Conservation (phyloP, 2,797 vertebrate genomes). For the Lepidocolaptes lacrymiger region DNA sequence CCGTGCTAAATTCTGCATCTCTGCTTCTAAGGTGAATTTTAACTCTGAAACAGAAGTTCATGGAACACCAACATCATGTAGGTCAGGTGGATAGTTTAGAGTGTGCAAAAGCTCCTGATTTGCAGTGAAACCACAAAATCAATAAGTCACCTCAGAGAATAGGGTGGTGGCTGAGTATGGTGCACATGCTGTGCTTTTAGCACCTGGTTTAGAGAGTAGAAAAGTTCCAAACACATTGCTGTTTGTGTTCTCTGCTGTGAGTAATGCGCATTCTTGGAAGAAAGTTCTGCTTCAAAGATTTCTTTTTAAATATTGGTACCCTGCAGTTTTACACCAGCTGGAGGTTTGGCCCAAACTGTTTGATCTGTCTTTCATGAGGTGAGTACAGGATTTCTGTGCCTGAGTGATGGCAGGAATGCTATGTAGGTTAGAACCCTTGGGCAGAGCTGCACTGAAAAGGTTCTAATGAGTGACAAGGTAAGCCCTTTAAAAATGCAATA, state of each 20-base stretch:
- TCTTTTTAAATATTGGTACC: background rate
- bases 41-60: background rate
- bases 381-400: background rate
- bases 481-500: slow-evolving; percentile 13
- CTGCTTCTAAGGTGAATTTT: background rate
- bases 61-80: background rate
- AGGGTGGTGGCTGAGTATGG: background rate
- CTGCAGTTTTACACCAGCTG: background rate
- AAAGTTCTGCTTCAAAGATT: background rate
- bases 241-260: background rate
- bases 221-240: background rate
- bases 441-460: background rate
- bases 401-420: background rate
- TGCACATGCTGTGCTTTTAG: background rate
- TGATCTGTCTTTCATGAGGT: background rate
- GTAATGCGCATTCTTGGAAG: background rate
- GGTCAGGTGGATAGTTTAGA: background rate
- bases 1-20: background rate
- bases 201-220: background rate
- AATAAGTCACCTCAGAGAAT: accelerated
- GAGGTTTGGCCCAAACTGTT: background rate
- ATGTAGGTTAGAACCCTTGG: slow-evolving; percentile 51
- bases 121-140: background rate
- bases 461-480: slow-evolving; percentile 35
- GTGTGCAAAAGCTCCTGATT: background rate